Evolutionary conservation across 2,888 invertebrate genomes (phyloP).

Genomic region (Callyntrura guangdongensis): DNA sequence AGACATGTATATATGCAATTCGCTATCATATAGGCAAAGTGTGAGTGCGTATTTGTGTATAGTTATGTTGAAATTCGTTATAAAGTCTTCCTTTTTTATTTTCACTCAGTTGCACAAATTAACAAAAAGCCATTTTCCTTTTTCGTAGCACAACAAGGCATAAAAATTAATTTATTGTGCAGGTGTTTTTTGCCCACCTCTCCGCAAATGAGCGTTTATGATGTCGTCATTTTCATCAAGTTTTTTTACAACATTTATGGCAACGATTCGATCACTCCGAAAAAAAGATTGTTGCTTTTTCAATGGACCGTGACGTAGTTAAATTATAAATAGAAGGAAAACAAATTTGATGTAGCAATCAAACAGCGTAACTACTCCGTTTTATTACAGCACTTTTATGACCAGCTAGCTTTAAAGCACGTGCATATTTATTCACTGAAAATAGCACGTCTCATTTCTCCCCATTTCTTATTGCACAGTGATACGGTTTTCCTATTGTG

Average conservation of each 20-base stretch:
- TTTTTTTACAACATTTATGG: not conserved
- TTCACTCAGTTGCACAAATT: conserved; percentile 18
- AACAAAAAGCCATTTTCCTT: not conserved
- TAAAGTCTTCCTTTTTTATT: not conserved
- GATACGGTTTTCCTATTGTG: not conserved
- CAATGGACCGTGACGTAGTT: not conserved
- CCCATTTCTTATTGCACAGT: not conserved
- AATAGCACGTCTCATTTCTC: not conserved
- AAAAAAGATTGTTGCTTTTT: conserved; percentile 17
- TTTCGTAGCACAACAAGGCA: not conserved
- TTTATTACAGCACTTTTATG: not conserved
- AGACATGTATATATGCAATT: not conserved
- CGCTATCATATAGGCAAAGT: not conserved
- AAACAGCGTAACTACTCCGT: not conserved
- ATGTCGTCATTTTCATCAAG: not conserved
- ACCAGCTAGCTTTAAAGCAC: not conserved
- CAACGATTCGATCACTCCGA: not conserved
- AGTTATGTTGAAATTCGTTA: too few species aligned
- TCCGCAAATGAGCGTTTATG: conserved; percentile 26
- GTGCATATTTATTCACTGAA: not conserved
- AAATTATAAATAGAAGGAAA: not conserved
- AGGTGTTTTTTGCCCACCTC: not conserved
- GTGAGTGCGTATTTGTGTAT: not conserved
- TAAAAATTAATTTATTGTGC: not conserved
- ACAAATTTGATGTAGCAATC: conserved; percentile 24